phyloP scores from a whole-genome alignment of 30 jellyfish, hydroid and myxozoan species.

The Chrysaora quinquecirrha region DNA sequence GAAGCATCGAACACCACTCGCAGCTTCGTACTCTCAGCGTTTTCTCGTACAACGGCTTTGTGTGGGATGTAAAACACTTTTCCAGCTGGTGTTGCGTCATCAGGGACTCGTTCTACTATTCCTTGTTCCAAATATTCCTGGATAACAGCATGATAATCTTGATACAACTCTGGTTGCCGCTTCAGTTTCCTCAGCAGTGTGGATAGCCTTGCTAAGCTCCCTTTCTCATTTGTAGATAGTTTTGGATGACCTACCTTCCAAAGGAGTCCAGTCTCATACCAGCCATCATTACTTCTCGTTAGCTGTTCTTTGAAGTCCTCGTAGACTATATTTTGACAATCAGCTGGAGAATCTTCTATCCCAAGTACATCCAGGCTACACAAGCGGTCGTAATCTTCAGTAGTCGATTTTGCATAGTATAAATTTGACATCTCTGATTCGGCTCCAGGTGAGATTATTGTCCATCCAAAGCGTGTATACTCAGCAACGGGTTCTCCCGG shows the following conservation, averaged over 20 bases:
- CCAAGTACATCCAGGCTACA: too few relatives aligned
- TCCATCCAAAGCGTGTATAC: slow-evolving; percentile 40
- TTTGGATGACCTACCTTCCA: slow-evolving; percentile 1
- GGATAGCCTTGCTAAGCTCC: slow-evolving; percentile 54
- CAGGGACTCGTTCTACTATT: slow-evolving; percentile 31
- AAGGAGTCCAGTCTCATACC: too few relatives aligned
- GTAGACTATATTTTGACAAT: slow-evolving; percentile 2
- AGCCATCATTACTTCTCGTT: too few relatives aligned
- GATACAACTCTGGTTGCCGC: slow-evolving; percentile 46
- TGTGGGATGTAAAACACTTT: slow-evolving; percentile 58
- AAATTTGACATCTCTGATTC: not conserved
- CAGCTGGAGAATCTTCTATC: slow-evolving; percentile 24
- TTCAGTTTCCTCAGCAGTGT: slow-evolving; percentile 31
- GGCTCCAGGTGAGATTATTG: slow-evolving; percentile 7
- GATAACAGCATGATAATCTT: slow-evolving; percentile 37
- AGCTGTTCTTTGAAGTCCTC: slow-evolving; percentile 33
- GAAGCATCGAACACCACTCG: slow-evolving; percentile 56
- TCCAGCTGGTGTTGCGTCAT: slow-evolving; percentile 9
- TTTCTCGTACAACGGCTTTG: slow-evolving; percentile 35
- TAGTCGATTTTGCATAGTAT: slow-evolving; percentile 25
- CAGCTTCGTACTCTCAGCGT: too few relatives aligned
- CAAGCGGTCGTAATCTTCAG: slow-evolving; percentile 53
- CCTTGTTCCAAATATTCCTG: slow-evolving; percentile 54
- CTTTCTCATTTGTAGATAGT: slow-evolving; percentile 30
- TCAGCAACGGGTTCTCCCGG: slow-evolving; percentile 50